A percentile compares a stretch with the other conserved stretches of the same genome.
phyloP scores from a whole-genome alignment of 2,113 vertebrate genomes.

The Lampris incognitus region DNA sequence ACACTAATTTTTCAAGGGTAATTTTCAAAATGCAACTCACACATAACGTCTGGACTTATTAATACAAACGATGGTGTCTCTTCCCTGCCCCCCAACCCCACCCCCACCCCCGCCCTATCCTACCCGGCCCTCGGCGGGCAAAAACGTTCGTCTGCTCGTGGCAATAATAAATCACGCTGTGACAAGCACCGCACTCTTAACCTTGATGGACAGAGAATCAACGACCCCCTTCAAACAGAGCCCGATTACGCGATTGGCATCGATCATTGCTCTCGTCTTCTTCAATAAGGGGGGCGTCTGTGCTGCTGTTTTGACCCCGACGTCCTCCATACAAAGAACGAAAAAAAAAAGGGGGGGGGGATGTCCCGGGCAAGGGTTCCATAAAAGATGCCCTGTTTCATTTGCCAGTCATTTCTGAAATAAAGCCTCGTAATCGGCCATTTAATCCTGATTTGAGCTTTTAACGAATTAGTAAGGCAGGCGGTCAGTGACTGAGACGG shows the following conservation, averaged over 20 bases:
- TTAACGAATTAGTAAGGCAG: too few species aligned
- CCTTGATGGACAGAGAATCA: constrained; percentile 80
- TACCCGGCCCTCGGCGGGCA: constrained; percentile 38
- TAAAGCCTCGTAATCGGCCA: too few species aligned
- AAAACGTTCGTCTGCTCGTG: constrained; percentile 69
- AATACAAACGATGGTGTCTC: constrained; percentile 60
- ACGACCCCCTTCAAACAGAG: constrained; percentile 79
- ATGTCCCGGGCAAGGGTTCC: neutral
- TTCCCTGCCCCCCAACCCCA: constrained; percentile 8
- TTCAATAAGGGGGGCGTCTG: constrained; percentile 69
- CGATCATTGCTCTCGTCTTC: constrained; percentile 76
- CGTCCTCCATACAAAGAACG: constrained; percentile 33
- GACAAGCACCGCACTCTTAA: constrained; percentile 82
- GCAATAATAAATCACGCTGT: constrained; percentile 81
- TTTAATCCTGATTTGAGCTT: too few species aligned
- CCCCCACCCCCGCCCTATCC: neutral
- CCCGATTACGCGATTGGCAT: constrained; percentile 77
- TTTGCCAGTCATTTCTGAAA: too few species aligned
- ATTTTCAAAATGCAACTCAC: constrained; percentile 79
- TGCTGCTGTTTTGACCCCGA: constrained; percentile 57
- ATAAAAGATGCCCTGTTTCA: too few species aligned
- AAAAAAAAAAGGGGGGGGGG: constrained; percentile 17
- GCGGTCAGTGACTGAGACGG: too few species aligned
- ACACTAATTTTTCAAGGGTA: constrained; percentile 80
- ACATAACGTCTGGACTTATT: constrained; percentile 82